Conservation (phyloP, 2,797 vertebrate genomes). For the Bradypodion ventrale region DNA sequence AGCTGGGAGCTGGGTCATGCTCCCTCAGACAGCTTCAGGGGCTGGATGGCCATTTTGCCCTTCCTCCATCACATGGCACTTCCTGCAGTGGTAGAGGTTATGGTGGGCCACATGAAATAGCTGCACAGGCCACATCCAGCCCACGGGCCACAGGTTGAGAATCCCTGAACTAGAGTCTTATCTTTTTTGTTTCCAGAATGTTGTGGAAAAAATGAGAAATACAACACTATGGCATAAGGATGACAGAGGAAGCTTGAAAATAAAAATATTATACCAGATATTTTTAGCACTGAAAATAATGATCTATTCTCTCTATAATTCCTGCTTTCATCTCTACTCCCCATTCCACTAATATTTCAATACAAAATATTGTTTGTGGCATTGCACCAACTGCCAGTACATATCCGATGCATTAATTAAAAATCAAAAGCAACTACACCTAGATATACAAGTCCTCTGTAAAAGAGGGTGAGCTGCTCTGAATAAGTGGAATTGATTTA, state of each 20-base stretch:
- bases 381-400: constrained; percentile 13
- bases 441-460: background rate
- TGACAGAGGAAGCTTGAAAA: background rate
- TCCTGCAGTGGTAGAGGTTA: no score
- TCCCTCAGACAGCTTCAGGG: no score
- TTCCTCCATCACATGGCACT: no score
- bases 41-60: no score
- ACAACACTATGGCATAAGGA: background rate
- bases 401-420: background rate
- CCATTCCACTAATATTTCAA: background rate
- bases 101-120: no score
- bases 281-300: background rate
- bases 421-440: background rate
- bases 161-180: no score
- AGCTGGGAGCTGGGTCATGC: no score
- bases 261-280: background rate
- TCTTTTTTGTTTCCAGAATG: background rate
- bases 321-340: background rate
- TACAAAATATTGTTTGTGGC: background rate
- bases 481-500: background rate
- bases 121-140: no score
- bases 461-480: background rate
- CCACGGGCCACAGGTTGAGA: no score
- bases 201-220: background rate
- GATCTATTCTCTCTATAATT: background rate